Evolutionary conservation across 2,113 vertebrate species (phyloP), one percentile per base, ranked within the genome.

Genomic region (Austrofundulus limnaeus): DNA sequence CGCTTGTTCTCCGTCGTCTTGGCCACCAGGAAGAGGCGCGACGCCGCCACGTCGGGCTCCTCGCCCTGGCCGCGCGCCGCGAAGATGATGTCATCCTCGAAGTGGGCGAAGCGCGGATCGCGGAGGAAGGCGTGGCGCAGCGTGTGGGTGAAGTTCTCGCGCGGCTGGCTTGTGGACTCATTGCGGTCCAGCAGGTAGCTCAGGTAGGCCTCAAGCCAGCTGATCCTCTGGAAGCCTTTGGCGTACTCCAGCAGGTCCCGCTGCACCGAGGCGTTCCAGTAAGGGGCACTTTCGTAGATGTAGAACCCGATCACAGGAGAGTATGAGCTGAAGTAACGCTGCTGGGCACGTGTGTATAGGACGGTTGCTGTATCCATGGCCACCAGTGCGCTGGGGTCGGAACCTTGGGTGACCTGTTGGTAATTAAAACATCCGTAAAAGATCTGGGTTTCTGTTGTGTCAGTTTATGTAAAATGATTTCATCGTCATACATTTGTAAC

Each of bases 241-340:
- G 96, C 96, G 52, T 98, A 98, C 74, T 98, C 95, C 74, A 97
- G 84, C 56, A 99, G 93, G 1, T 98, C 96, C 75, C 95, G 94
- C 92, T 98, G 97, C 47, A 98, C 96, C n/a, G 94, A 95, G 68
- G 90, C 89, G 68, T 98, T 99, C 97, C 97, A 99, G 91, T 99
- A 99, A 83, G 98, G 96, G 39, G 98, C 96, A 0, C 96, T 98
- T 83, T 99, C 97, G 0, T 99, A 99, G 78, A 99, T 97, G 86
- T 99, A 99, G 91, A 99, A 98, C 50, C 97, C 97, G 64, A 99
- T 99, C 80, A 98, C 96, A 0, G 97, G 97, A 65, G 96, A 98
- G 84, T 98, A 99, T 72, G 96, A 96, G 75, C 95, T 98, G 87
- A 99, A 99, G 85, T 98, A 98, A 48, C 94, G 95, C 85, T 98